Conservation (phyloP, 92 coral and sea anemone species). For the Galaxea fascicularis region DNA sequence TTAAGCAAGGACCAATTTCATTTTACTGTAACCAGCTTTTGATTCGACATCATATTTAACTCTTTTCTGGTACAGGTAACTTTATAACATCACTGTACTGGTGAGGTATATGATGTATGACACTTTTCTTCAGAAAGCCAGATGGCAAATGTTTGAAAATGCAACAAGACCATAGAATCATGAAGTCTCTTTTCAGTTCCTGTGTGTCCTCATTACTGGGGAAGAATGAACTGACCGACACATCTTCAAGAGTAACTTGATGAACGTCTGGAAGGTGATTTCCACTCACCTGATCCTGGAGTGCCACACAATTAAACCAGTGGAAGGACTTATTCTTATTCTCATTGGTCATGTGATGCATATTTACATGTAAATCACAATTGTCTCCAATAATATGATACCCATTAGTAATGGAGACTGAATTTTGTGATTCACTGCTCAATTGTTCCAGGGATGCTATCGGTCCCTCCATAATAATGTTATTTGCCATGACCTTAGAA, state of each 20-base stretch:
- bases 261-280: slow-evolving; percentile 43
- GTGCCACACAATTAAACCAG: slow-evolving; percentile 59
- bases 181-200: slow-evolving; percentile 63
- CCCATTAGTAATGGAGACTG: background rate
- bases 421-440: slow-evolving; percentile 13
- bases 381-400: slow-evolving; percentile 71
- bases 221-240: slow-evolving; percentile 50
- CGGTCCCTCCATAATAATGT: background rate
- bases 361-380: slow-evolving; percentile 59
- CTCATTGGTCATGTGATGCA: slow-evolving; percentile 49
- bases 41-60: background rate
- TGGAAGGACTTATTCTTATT: slow-evolving; percentile 69
- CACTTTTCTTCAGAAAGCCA: slow-evolving; percentile 40
- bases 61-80: slow-evolving; percentile 6
- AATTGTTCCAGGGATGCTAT: slow-evolving; percentile 17
- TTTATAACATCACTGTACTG: slow-evolving; percentile 58
- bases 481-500: background rate
- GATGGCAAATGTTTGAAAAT: slow-evolving; percentile 49
- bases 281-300: slow-evolving; percentile 67
- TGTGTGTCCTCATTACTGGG: slow-evolving; percentile 47
- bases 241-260: slow-evolving; percentile 47
- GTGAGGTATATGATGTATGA: slow-evolving; percentile 73
- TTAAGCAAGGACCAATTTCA: too few relatives aligned
- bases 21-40: background rate
- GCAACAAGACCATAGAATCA: slow-evolving; percentile 62